phyloP scores from a whole-genome alignment of 2,888 invertebrate species.

The Mesochorus sp. region DNA sequence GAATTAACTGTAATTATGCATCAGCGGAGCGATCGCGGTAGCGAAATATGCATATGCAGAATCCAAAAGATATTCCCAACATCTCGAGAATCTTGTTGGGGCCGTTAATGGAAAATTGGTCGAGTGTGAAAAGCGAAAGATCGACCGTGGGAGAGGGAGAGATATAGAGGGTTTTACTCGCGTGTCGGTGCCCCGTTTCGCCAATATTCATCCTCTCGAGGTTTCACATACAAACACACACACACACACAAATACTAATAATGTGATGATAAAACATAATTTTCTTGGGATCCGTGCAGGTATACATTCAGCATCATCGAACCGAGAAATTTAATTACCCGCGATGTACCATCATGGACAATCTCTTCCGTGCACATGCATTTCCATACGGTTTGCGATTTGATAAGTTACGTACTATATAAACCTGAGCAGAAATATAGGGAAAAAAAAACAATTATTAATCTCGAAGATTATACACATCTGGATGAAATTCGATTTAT shows the following conservation, averaged over 20 bases:
- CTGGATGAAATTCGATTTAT: too few relatives aligned
- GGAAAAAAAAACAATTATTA: too few relatives aligned
- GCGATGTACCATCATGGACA: conserved; percentile 19
- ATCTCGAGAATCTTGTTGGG: not conserved
- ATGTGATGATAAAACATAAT: not conserved
- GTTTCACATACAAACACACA: too few relatives aligned
- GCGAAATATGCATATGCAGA: conserved; percentile 40
- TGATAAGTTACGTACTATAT: too few relatives aligned
- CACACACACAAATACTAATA: too few relatives aligned
- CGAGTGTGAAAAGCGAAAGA: conserved; percentile 30
- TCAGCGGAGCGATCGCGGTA: conserved; percentile 45
- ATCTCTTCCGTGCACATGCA: conserved; percentile 7
- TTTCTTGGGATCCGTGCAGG: too few relatives aligned
- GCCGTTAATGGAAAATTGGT: conserved; percentile 50
- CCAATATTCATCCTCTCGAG: not conserved
- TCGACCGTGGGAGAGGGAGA: not conserved
- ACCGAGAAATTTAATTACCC: conserved; percentile 23
- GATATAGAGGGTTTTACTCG: conserved; percentile 23
- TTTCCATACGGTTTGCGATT: too few relatives aligned
- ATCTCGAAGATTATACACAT: too few relatives aligned
- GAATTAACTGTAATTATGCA: conserved; percentile 58
- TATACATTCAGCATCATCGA: conserved; percentile 16
- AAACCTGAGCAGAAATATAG: too few relatives aligned
- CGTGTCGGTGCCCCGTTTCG: conserved; percentile 35
- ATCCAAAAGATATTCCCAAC: conserved; percentile 29